These are phyloP conservation scores for Agrilus mali DNA, from an alignment of 2,888 invertebrate genomes.

Conservation along the genomic window DNA sequence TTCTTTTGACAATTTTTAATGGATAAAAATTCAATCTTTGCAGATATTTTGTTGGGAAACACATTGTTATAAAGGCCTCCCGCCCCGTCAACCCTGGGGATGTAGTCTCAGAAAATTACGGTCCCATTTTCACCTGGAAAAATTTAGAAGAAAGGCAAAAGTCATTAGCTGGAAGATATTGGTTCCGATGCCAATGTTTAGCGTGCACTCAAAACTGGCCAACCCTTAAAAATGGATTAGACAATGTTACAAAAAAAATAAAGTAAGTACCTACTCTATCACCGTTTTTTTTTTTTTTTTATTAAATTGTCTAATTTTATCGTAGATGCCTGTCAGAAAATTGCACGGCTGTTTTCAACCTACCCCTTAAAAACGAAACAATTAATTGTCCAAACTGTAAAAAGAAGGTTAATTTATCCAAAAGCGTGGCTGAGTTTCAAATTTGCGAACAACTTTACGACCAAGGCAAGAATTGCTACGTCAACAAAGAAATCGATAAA, in stretches of 20 bases:
- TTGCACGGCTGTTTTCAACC: conserved; percentile 36
- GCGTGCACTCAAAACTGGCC: conserved; percentile 72
- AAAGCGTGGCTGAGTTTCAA: conserved; percentile 31
- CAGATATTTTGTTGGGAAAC: conserved; percentile 63
- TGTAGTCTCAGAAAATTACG: conserved; percentile 72
- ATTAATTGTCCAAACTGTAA: conserved; percentile 41
- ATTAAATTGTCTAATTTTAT: conserved; percentile 5
- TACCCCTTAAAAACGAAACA: conserved; percentile 31
- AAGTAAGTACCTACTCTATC: conserved; percentile 23
- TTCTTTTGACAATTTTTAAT: too few relatives aligned
- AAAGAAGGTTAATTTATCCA: conserved; percentile 35
- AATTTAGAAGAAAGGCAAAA: conserved; percentile 45
- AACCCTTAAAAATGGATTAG: conserved; percentile 43
- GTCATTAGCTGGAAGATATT: conserved; percentile 56
- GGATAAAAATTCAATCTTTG: too few relatives aligned
- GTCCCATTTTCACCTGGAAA: conserved; percentile 57
- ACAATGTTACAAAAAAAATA: conserved; percentile 30
- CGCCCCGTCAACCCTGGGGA: conserved; percentile 54
- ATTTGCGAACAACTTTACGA: conserved; percentile 39
- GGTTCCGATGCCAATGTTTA: conserved; percentile 63
- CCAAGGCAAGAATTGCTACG: conserved; percentile 36
- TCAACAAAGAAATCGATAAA: conserved; percentile 39
- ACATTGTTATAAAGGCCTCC: conserved; percentile 55
- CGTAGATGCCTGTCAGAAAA: conserved; percentile 39
- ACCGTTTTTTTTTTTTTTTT: not conserved